Evolutionary conservation across 2,888 invertebrate species (phyloP).

Genomic region (Eupithecia vulgata): DNA sequence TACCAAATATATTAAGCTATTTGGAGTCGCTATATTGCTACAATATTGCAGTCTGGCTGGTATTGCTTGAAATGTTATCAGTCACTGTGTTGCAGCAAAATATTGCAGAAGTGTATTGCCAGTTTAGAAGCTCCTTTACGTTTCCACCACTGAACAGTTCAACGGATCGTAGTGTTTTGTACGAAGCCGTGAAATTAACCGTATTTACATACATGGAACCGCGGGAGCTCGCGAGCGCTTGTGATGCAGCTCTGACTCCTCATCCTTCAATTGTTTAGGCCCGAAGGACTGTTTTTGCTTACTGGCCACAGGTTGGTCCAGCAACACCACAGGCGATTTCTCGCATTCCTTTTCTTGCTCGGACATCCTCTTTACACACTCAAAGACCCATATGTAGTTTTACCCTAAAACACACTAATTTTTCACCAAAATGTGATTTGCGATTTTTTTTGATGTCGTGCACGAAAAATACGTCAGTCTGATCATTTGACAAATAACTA

Average conservation of each 20-base stretch:
- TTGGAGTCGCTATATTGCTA: no score
- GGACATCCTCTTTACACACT: slow-evolving; percentile 65
- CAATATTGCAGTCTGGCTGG: no score
- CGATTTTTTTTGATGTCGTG: slow-evolving; percentile 64
- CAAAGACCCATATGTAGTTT: slow-evolving; percentile 58
- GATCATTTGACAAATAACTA: slow-evolving; percentile 73
- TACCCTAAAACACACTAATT: slow-evolving; percentile 59
- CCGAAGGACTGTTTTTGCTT: slow-evolving; percentile 60
- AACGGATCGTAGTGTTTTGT: not conserved
- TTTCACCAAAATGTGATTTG: slow-evolving; percentile 60
- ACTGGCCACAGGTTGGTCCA: slow-evolving; percentile 59
- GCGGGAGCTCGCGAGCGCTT: slow-evolving; percentile 67
- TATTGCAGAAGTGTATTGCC: no score
- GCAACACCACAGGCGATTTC: slow-evolving; percentile 57
- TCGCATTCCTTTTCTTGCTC: slow-evolving; percentile 67
- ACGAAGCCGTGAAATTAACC: not conserved
- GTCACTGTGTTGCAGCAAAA: no score
- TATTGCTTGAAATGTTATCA: no score
- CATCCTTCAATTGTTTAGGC: slow-evolving; percentile 60
- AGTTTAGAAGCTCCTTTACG: not conserved
- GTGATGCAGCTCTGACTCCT: slow-evolving; percentile 56
- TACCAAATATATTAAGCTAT: no score
- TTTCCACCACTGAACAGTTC: not conserved
- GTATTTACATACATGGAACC: slow-evolving; percentile 55
- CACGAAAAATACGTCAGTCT: slow-evolving; percentile 69